These are phyloP conservation scores for Scatophagus argus DNA, from an alignment of 2,113 vertebrate species.

Conservation along the genomic window DNA sequence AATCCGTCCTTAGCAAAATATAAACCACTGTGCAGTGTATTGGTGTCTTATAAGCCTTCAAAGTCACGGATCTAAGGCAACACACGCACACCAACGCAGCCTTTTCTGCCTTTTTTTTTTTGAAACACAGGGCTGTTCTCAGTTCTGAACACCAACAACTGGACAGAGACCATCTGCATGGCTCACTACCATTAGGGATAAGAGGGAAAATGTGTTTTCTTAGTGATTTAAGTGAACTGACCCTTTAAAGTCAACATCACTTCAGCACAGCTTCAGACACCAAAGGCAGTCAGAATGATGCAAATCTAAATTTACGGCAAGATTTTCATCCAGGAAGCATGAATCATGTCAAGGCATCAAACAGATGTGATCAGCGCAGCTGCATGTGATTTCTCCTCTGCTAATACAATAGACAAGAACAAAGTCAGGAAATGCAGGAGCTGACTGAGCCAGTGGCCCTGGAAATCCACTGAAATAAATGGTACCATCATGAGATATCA, in stretches of 20 bases:
- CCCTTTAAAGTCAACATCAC: neutral
- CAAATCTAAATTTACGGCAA: slow-evolving; percentile 15
- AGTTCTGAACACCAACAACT: neutral
- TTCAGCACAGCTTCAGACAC: slow-evolving; percentile 9
- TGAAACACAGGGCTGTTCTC: neutral
- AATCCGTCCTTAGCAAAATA: neutral
- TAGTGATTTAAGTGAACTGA: neutral
- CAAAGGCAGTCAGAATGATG: slow-evolving; percentile 20
- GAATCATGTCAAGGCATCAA: slow-evolving; percentile 46
- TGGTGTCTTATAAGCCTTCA: neutral
- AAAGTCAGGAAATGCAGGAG: slow-evolving; percentile 53
- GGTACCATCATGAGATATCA: slow-evolving; percentile 84
- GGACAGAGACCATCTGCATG: neutral
- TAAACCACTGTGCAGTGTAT: neutral
- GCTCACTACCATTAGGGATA: neutral
- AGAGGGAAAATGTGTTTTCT: neutral
- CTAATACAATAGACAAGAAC: slow-evolving; percentile 47
- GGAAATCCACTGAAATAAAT: slow-evolving; percentile 80
- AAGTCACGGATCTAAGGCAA: neutral
- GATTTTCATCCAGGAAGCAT: slow-evolving; percentile 30
- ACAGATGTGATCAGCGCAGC: slow-evolving; percentile 48
- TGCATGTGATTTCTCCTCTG: slow-evolving; percentile 31
- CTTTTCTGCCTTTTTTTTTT: neutral
- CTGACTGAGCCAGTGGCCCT: slow-evolving; percentile 14
- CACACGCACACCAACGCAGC: neutral